Base-by-base conservation (phyloP, 2,113 vertebrate species). In the Tychaedon coryphoeus region DNA sequence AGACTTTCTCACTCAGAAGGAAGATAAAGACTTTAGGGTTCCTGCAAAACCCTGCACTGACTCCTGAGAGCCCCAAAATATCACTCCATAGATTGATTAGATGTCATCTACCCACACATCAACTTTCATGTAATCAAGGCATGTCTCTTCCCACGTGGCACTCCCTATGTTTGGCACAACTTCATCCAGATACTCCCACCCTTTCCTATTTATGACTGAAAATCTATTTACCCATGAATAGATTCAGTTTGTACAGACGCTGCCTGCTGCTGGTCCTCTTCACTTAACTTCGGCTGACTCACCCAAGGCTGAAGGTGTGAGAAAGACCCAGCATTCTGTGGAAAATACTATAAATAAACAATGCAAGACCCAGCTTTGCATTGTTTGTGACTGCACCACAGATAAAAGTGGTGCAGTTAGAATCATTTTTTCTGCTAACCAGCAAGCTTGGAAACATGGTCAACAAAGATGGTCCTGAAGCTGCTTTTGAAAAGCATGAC, bases 151-250 rank as follows among this genome's bases (percentile, higher is more conserved):
- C 93, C 75, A 96, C 76, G 16, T 77, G 79, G 79, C 90, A 92
- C 72, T 96, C 85, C 85, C 93, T 93, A 88, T 80, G 93, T 93
- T 90, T 95, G 93, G 93, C 86, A 93, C 51, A 96, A 83, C 82
- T 93, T 96, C 75, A 91, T 86, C 72, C 86, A 95, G 78, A 81
- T 93, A 94, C 96, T 90, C 95, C 96, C 76, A 94, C 95, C 72
- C 57, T 92, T 93, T 94, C 93, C 92, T 94, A 95, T 96, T 96
- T 96, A 92, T 94, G 96, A 90, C 72, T 90, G 51, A 88, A 78
- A 86, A 84, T 90, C 90, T 93, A 75, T 93, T 96, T 93, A 71
- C 40, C 56, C 83, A 8, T 56, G 69, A 90, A 92, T 56, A 94
- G 88, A 90, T 62, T 67, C 64, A 71, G 61, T 71, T 83, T 92